Percentiles rank a stretch among this genome's conserved stretches.
Conservation (phyloP, 2,797 vertebrate species). For the Danio jaintianensis region DNA sequence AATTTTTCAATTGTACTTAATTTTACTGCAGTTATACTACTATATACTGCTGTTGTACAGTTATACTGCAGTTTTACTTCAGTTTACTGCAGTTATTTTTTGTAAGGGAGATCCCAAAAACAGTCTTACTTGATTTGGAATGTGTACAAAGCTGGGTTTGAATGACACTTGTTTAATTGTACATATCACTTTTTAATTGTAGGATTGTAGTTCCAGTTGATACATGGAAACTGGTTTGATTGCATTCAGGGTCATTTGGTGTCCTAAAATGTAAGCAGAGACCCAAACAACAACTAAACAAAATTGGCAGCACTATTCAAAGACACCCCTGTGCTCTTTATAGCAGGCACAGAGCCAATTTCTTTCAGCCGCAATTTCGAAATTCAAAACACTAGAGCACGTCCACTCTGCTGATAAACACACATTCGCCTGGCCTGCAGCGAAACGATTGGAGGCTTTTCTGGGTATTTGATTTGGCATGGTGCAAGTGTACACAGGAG, state of each 20-base stretch:
- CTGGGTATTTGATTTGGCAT: constrained; percentile 32
- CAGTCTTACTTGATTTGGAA: neutral
- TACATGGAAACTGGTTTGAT: neutral
- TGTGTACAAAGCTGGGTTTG: constrained; percentile 17
- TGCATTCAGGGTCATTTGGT: neutral
- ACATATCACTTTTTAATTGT: neutral
- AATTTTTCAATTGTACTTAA: too few relatives aligned
- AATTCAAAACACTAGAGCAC: constrained; percentile 16
- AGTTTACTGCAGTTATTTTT: too few relatives aligned
- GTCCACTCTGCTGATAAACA: constrained; percentile 20
- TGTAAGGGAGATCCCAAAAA: neutral
- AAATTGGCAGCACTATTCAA: constrained; percentile 28
- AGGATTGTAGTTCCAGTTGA: neutral
- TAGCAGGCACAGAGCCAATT: constrained; percentile 20
- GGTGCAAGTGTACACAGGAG: neutral
- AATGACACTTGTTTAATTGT: neutral
- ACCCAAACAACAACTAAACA: neutral
- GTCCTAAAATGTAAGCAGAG: constrained; percentile 12
- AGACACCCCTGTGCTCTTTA: neutral
- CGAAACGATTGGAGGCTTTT: constrained; percentile 9
- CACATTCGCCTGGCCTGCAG: constrained; percentile 2
- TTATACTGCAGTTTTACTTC: too few relatives aligned
- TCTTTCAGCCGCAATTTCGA: constrained; percentile 26
- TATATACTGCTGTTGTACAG: too few relatives aligned
- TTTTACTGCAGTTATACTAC: too few relatives aligned